These are phyloP conservation scores for Nothoprocta pentlandii DNA, from an alignment of 2,113 vertebrate species.

Conservation along the genomic window DNA sequence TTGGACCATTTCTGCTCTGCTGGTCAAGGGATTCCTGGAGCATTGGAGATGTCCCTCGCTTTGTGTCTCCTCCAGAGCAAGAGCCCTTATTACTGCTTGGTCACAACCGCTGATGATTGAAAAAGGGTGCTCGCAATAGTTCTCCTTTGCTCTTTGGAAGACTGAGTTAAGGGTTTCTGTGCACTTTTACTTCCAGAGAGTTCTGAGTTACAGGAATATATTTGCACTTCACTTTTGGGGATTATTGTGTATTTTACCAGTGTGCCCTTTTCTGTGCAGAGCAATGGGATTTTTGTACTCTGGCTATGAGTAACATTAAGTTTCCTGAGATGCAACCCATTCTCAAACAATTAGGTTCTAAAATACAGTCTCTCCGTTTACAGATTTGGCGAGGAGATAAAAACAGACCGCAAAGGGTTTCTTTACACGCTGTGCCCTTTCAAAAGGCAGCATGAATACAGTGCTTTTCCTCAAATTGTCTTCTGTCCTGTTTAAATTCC, in stretches of 20 bases:
- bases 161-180: not conserved
- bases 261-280: not conserved
- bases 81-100: no score
- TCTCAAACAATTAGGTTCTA: slow-evolving; percentile 7
- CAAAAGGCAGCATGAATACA: not conserved
- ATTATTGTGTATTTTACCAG: not conserved
- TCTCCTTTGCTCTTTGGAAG: not conserved
- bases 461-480: slow-evolving; percentile 65
- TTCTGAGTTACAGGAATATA: not conserved
- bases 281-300: not conserved
- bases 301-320: not conserved
- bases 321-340: slow-evolving; percentile 44
- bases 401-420: not conserved
- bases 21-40: no score
- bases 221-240: not conserved
- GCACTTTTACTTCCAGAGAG: not conserved
- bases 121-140: not conserved
- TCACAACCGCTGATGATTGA: no score
- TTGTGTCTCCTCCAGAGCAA: no score
- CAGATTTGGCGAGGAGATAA: slow-evolving; percentile 46
- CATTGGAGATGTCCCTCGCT: no score
- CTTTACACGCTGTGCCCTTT: not conserved
- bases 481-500: slow-evolving; percentile 18
- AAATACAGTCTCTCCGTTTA: not conserved
- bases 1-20: no score